These are phyloP conservation scores for Coptotermes formosanus DNA, from an alignment of 1,140 invertebrate genomes.

Conservation along the genomic window DNA sequence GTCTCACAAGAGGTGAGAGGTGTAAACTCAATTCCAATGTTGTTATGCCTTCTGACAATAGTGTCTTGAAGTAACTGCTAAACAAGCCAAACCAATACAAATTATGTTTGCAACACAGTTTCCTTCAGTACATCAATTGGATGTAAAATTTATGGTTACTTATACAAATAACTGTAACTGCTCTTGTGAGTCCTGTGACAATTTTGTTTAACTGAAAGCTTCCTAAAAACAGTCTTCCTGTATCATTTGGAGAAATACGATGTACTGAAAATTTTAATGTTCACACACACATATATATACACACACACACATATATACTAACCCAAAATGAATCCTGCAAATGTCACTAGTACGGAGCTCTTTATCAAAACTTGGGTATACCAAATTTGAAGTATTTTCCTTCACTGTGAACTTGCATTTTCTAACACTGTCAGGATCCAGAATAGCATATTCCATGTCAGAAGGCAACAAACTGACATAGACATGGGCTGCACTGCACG, in stretches of 20 bases:
- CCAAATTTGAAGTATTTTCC: neutral
- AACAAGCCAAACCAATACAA: neutral
- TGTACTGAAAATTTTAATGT: too few relatives aligned
- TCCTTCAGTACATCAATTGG: too few relatives aligned
- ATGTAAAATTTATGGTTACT: too few relatives aligned
- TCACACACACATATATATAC: too few relatives aligned
- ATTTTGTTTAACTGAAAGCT: too few relatives aligned
- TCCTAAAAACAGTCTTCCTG: too few relatives aligned
- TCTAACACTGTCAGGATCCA: neutral
- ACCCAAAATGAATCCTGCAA: neutral
- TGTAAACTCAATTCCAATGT: constrained; percentile 18
- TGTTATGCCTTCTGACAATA: constrained; percentile 10
- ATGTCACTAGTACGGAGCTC: neutral
- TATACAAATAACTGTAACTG: too few relatives aligned
- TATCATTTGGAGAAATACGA: too few relatives aligned
- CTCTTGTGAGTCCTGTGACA: too few relatives aligned
- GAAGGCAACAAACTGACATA: constrained; percentile 2
- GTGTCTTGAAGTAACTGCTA: neutral
- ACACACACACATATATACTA: neutral
- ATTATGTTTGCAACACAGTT: too few relatives aligned
- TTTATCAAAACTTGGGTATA: constrained; percentile 1
- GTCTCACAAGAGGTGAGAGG: constrained; percentile 8
- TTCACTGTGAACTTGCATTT: constrained; percentile 21
- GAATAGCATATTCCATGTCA: neutral
- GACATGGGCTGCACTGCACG: neutral